Evolutionary conservation across 2,797 vertebrate species (phyloP), one percentile per base, ranked within the genome.

Genomic region (Cryptoprocta ferox): DNA sequence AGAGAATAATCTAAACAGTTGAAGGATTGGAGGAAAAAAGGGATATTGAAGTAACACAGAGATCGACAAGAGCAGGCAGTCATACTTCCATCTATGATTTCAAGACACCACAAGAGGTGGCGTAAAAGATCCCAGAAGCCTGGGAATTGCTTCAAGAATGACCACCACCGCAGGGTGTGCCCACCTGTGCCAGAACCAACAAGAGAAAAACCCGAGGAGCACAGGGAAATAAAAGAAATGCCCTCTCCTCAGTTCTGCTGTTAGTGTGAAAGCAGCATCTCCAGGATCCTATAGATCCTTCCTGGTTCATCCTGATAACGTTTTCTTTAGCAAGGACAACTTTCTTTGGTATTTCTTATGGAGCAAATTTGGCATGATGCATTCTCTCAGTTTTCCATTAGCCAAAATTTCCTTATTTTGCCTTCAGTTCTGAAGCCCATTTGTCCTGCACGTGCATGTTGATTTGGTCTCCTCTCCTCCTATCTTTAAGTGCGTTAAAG

Each of bases 21-120:
- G 14, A 75, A 45, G 39, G 16, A 3, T 5, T 68, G 18, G 3
- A n/a, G 28, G 5, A 3, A 19, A 7, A 11, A 8, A 5, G 1
- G 28, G 4, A 70, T 16, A 18, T 65, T 32, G 35, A 48, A 48
- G 48, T 48, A 79, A 59, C 32, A 37, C 32, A 59, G 18, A 21
- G 11, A 37, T 26, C 30, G 63, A 10, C 30, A 79, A 66, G 9
- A 84, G 48, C 19, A 82, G 61, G 24, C 7, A 65, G 48, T 28
- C 63, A 28, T 71, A 42, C 7, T 11, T 28, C 11, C 26, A 28
- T 14, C 32, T 50, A 1, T 91, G 28, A 59, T 79, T 56, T 87
- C 75, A 95, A 65, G 26, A 11, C 30, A 76, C 6, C 30, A 19
- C 21, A 56, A 84, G 35, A 63, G 1, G 6, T 89, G n/a, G 2